phyloP scores from a whole-genome alignment of 2,888 invertebrate genomes.

The Aleiodes leptofemur region DNA sequence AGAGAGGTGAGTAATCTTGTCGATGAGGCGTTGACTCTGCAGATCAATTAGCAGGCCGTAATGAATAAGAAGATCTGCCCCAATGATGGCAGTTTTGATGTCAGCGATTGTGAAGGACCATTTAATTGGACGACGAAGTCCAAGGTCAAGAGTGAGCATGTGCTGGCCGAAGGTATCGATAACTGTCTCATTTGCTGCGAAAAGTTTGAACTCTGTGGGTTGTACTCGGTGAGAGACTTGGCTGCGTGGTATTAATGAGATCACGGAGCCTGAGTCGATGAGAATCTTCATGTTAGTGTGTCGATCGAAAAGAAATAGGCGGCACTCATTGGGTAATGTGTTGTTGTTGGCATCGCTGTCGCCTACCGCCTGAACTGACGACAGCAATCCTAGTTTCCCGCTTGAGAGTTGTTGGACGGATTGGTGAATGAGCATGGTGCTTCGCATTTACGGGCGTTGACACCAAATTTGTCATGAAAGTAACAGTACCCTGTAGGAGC shows the following conservation, averaged over 20 bases:
- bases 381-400: conserved; percentile 46
- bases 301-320: conserved; percentile 35
- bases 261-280: conserved; percentile 52
- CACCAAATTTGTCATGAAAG: conserved; percentile 16
- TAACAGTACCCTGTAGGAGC: not conserved
- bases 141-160: conserved; percentile 33
- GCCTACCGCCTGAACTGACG: conserved; percentile 37
- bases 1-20: conserved; percentile 35
- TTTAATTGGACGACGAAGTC: conserved; percentile 35
- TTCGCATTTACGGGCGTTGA: not conserved
- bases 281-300: conserved; percentile 36
- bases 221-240: not conserved
- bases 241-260: conserved; percentile 32
- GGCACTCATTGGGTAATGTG: conserved; percentile 14
- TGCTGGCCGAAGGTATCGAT: conserved; percentile 42
- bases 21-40: conserved; percentile 31
- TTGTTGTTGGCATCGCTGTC: conserved; percentile 37
- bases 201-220: conserved; percentile 15
- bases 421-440: conserved; percentile 20
- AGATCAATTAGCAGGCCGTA: conserved; percentile 43
- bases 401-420: not conserved
- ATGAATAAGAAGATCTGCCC: conserved; percentile 42
- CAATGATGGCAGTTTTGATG: conserved; percentile 37
- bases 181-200: conserved; percentile 41
- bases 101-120: conserved; percentile 47